Evolutionary conservation across 2,888 invertebrate species (phyloP), one percentile per base, ranked within the genome.

Genomic region (Kryphioiulus occultus): DNA sequence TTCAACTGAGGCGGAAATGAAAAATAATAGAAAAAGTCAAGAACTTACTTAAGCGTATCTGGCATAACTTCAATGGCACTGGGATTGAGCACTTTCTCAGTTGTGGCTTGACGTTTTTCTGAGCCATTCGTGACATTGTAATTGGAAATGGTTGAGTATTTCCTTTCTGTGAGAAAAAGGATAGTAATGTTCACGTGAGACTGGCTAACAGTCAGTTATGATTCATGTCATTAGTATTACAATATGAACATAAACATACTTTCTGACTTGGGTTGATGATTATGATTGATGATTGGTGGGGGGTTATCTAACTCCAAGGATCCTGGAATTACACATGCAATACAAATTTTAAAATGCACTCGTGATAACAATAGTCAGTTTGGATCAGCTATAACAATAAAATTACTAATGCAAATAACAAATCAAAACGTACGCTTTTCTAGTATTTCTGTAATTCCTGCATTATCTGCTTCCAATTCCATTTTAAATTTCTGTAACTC

Each of bases 401-500:
- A 12, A 44, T 44, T 4, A 44, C 9, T 78, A 78, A 19, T 3
- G 10, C 26, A 59, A n/a, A n/a, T 53, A 35, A 53, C 19, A 78
- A 35, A 30, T 17, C 42, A 87, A 35, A 19, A 26, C 89, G 90
- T 90, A 92, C 94, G 93, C 92, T 98, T 97, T 93, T 99, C 99
- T 89, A 99, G 92, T 86, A 97, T 94, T 93, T 99, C 99, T 0
- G 99, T 99, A 87, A 99, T 98, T 3, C 99, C 99, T 90, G 98
- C 97, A 93, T 99, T 98, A 92, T 99, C 99, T 0, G 99, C 99
- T 92, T 99, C 99, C 88, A 99, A 92, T 93, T 99, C 99, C 94
- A 98, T 97, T 93, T 99, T 99, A 92, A 99, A 99, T 92, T 99
- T 99, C 90, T 97, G 96, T 87, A 99, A 93, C 92, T 99, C 99